Evolutionary conservation across 2,888 invertebrate species (phyloP).

Genomic region (Acleris laterana): DNA sequence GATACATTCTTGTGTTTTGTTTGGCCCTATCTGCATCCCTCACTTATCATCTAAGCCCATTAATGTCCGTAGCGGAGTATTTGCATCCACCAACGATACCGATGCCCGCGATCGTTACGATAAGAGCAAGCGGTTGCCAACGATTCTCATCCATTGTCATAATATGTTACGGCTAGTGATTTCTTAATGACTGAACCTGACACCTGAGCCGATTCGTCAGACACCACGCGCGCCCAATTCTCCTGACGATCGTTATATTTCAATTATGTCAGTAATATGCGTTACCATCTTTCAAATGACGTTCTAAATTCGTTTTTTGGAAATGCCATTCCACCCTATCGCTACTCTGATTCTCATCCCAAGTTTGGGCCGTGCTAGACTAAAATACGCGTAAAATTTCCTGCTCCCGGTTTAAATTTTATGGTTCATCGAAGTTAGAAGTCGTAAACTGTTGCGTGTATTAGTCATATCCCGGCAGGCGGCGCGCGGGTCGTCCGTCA

Average conservation of each 20-base stretch:
- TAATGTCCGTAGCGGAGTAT: conserved; percentile 41
- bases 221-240: conserved; percentile 43
- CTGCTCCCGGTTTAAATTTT: conserved; percentile 59
- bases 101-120: conserved; percentile 51
- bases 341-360: conserved; percentile 3
- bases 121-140: conserved; percentile 57
- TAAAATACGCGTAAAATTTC: conserved; percentile 49
- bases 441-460: conserved; percentile 56
- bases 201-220: conserved; percentile 59
- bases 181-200: conserved; percentile 49
- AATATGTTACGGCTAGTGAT: conserved; percentile 54
- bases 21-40: conserved; percentile 39
- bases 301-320: conserved; percentile 31
- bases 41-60: conserved; percentile 39
- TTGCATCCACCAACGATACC: conserved; percentile 40
- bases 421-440: conserved; percentile 62
- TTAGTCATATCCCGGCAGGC: conserved; percentile 58
- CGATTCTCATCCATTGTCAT: conserved; percentile 55
- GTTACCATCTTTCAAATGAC: conserved; percentile 27
- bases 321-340: conserved; percentile 2
- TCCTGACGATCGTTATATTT: conserved; percentile 45
- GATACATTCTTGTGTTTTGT: conserved; percentile 30
- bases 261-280: conserved; percentile 44
- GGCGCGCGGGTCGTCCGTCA: conserved; percentile 63
- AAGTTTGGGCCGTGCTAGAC: conserved; percentile 37